Evolutionary conservation across 2,113 vertebrate genomes (phyloP).

Genomic region (Pardalotus punctatus): DNA sequence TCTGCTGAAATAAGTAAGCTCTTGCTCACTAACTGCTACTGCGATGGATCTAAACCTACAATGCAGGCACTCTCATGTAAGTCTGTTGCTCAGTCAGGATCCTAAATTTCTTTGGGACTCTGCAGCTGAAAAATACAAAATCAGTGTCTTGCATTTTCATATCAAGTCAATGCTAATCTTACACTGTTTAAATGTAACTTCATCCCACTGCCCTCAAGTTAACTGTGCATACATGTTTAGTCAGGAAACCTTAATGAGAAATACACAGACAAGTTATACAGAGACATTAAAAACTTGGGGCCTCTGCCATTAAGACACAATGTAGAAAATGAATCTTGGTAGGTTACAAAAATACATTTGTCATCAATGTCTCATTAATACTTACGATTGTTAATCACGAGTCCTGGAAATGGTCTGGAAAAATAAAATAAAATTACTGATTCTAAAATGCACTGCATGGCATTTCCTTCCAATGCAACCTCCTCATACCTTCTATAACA

Average conservation of each 20-base stretch:
- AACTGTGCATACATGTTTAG: neutral
- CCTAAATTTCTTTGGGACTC: neutral
- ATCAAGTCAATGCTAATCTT: neutral
- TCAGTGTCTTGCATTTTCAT: neutral
- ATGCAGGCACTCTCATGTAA: neutral
- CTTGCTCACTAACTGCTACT: neutral
- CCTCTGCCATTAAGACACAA: neutral
- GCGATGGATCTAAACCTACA: neutral
- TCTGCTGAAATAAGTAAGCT: too few relatives aligned
- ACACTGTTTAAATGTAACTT: neutral
- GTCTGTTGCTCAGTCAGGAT: neutral
- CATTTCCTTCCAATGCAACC: neutral
- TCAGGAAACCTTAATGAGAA: neutral
- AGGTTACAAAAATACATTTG: neutral
- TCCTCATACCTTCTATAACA: neutral
- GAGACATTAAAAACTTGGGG: neutral
- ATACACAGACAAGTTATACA: neutral
- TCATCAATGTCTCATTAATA: neutral
- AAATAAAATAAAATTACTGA: neutral
- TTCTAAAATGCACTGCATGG: neutral
- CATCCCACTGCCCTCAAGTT: neutral
- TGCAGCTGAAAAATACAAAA: neutral
- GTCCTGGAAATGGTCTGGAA: conserved; percentile 69
- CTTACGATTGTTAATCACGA: conserved; percentile 70
- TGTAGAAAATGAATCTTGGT: fast-evolving